Conservation (phyloP, 2,888 invertebrate species). For the Mythimna vitellina region DNA sequence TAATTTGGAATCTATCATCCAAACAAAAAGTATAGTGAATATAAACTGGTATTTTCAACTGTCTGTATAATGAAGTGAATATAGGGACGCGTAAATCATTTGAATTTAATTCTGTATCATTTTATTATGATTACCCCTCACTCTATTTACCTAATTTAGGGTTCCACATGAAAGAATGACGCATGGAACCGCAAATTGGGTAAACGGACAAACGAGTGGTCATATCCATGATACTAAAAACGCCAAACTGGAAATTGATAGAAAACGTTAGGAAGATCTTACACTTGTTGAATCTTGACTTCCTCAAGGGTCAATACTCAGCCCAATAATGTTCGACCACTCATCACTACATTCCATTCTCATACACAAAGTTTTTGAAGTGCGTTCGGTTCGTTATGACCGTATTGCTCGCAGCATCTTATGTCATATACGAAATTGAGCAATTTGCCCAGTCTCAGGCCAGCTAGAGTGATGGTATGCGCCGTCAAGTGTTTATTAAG, state of each 20-base stretch:
- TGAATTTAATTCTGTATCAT: background rate
- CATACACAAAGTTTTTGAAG: slow-evolving; percentile 12
- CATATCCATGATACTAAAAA: background rate
- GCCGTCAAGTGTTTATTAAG: slow-evolving; percentile 27
- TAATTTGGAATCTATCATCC: background rate
- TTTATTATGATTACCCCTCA: background rate
- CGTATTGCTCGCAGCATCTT: slow-evolving; percentile 29
- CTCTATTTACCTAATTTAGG: too few species aligned
- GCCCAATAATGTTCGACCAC: slow-evolving; percentile 6
- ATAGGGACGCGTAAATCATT: background rate
- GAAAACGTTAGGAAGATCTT: too few species aligned
- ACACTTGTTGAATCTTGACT: background rate
- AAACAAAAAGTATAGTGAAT: background rate
- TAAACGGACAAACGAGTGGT: too few species aligned
- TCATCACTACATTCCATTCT: slow-evolving; percentile 3
- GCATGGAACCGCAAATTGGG: too few species aligned
- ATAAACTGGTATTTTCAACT: background rate
- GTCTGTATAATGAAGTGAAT: too few species aligned
- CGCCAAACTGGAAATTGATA: background rate
- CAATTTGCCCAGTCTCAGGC: slow-evolving; percentile 39
- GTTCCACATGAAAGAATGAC: too few species aligned
- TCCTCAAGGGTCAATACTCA: slow-evolving; percentile 6
- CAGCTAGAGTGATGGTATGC: slow-evolving; percentile 47
- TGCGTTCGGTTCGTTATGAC: slow-evolving; percentile 8
- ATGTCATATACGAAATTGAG: slow-evolving; percentile 56